Evolutionary conservation across 1,140 invertebrate species (phyloP), one percentile per base, ranked within the genome.

Genomic region (Bombus ignitus): DNA sequence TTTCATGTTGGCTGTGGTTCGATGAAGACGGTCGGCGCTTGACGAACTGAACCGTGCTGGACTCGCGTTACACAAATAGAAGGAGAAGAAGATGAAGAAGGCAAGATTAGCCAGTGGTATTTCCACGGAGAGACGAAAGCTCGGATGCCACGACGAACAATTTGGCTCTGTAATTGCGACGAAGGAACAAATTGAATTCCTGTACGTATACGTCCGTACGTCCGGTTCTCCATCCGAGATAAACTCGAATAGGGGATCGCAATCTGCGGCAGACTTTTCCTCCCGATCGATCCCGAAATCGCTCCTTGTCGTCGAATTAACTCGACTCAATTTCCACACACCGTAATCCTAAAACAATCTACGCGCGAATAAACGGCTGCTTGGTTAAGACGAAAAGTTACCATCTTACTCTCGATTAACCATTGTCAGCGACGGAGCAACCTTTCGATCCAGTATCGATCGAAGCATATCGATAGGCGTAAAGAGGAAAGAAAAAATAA

Each of bases 101-200:
- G 66, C 6, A 28, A 59, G 79, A 75, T 79, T 32, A 66, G 74
- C 59, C 71, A 37, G 37, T 28, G 79, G 84, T 85, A 74, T 85
- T 81, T 68, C 81, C 62, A 53, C 77, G 66, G 79, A 81, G 71
- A n/a, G 73, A 25, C 73, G 57, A 83, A 83, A 86, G 85, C 22
- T 3, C n/a, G 70, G 59, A 85, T 59, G 84, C 78, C 72, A 57
- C 71, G 71, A 81, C 59, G 84, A 75, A 85, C 84, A 85, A 85
- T 85, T 85, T 85, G 84, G 71, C 59, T 74, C 84, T 75, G 84
- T 85, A 85, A 85, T 85, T 81, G 70, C 84, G 83, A 81, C 77
- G 71, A 66, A 74, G 59, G 79, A 85, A 81, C 78, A 85, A 85
- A 85, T 81, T 75, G 78, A 81, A 81, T 85, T 85, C 84, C 78